Evolutionary conservation across 2,888 invertebrate species (phyloP).

Genomic region (Cephus nigrinus): DNA sequence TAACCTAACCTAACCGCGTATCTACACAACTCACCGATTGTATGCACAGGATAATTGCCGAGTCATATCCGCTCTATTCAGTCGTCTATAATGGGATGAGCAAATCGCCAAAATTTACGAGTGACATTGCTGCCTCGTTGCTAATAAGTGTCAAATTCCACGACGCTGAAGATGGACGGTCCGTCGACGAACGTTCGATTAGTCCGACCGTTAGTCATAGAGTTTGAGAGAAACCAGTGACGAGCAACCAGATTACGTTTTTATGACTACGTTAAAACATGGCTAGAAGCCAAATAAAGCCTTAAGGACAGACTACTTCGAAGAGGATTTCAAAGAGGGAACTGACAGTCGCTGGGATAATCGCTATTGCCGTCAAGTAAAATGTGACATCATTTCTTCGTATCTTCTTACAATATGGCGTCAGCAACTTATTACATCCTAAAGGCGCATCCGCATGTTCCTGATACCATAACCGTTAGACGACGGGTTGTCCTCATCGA

Average conservation of each 20-base stretch:
- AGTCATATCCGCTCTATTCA: background rate
- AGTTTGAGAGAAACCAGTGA: background rate
- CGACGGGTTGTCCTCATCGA: background rate
- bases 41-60: background rate
- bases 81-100: background rate
- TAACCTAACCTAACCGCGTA: background rate
- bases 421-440: background rate
- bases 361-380: background rate
- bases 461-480: background rate
- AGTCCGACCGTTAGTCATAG: background rate
- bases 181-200: background rate
- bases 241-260: background rate
- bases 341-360: background rate
- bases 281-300: too few relatives aligned
- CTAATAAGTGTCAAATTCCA: constrained; percentile 3
- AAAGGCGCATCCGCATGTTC: background rate
- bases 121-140: background rate
- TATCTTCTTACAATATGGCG: background rate
- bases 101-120: background rate
- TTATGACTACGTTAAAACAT: background rate
- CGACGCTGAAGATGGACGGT: background rate
- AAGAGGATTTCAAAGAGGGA: background rate
- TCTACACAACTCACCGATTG: background rate
- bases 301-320: too few relatives aligned
- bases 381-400: background rate